Evolutionary conservation across 1,140 invertebrate genomes (phyloP).

Genomic region (Procambarus virginalis): DNA sequence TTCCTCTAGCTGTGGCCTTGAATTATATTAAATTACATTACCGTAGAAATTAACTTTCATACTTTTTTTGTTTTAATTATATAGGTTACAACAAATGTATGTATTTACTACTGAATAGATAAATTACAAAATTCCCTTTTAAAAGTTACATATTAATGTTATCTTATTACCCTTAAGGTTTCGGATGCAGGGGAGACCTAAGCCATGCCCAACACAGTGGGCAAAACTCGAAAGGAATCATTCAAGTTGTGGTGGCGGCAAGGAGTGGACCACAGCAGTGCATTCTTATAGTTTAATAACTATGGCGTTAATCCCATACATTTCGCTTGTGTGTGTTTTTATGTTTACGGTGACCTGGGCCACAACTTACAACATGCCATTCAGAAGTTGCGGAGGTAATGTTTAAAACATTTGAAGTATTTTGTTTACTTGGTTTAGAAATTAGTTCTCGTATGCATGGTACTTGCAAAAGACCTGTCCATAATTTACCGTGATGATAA

Average conservation of each 20-base stretch:
- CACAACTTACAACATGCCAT: neutral
- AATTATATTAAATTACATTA: neutral
- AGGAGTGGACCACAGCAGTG: neutral
- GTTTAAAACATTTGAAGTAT: too few species aligned
- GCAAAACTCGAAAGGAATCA: neutral
- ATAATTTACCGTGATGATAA: too few species aligned
- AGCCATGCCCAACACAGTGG: neutral
- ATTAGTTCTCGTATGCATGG: too few species aligned
- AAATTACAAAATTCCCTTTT: too few species aligned
- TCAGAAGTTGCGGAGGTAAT: neutral
- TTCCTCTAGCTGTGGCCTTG: neutral
- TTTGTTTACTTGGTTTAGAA: too few species aligned
- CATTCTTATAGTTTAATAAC: neutral
- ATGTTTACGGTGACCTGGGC: neutral
- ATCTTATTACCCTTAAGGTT: neutral
- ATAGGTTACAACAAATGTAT: too few species aligned
- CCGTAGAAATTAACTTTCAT: neutral
- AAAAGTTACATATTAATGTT: too few species aligned
- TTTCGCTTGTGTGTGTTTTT: neutral
- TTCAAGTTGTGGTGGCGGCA: neutral
- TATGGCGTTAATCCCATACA: too few species aligned
- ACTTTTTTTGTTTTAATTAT: too few species aligned
- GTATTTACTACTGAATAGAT: too few species aligned
- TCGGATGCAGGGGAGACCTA: neutral
- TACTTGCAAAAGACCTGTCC: too few species aligned